These are phyloP conservation scores for Steinernema scapterisci DNA, from an alignment of 2,888 invertebrate genomes.

Conservation along the genomic window DNA sequence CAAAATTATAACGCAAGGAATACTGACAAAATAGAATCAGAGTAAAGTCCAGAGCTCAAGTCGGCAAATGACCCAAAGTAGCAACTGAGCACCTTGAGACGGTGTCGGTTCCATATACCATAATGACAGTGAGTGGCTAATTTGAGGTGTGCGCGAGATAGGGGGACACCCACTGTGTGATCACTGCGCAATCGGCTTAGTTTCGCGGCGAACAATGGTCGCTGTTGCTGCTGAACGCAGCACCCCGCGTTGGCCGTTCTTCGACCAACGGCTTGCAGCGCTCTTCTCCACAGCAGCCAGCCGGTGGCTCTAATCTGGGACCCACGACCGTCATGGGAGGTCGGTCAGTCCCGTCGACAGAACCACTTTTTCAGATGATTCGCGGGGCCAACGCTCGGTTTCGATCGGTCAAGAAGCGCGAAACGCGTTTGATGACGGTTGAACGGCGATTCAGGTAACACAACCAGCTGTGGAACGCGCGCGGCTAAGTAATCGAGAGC, in stretches of 20 bases:
- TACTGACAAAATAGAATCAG: no score
- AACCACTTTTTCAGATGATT: not conserved
- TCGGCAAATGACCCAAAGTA: no score
- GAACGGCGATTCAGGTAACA: slow-evolving; percentile 20
- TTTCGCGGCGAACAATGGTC: slow-evolving; percentile 15
- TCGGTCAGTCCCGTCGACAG: not conserved
- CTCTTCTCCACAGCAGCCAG: not conserved
- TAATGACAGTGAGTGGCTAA: slow-evolving; percentile 15
- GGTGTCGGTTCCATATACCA: slow-evolving; percentile 19
- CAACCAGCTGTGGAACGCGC: not conserved
- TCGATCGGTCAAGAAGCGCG: not conserved
- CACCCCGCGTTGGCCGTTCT: not conserved
- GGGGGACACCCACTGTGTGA: not conserved
- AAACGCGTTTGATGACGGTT: no score
- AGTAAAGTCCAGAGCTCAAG: no score
- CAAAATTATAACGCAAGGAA: no score
- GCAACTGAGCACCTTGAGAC: not conserved
- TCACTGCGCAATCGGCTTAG: slow-evolving; percentile 20
- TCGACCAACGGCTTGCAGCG: not conserved
- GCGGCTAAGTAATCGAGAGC: not conserved
- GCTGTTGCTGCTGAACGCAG: not conserved
- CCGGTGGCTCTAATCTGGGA: slow-evolving; percentile 3
- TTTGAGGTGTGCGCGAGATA: not conserved
- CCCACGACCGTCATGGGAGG: slow-evolving; percentile 24
- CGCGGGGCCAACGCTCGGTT: not conserved